phyloP scores from a whole-genome alignment of 2,888 invertebrate genomes.

The Parascotia fuliginaria region DNA sequence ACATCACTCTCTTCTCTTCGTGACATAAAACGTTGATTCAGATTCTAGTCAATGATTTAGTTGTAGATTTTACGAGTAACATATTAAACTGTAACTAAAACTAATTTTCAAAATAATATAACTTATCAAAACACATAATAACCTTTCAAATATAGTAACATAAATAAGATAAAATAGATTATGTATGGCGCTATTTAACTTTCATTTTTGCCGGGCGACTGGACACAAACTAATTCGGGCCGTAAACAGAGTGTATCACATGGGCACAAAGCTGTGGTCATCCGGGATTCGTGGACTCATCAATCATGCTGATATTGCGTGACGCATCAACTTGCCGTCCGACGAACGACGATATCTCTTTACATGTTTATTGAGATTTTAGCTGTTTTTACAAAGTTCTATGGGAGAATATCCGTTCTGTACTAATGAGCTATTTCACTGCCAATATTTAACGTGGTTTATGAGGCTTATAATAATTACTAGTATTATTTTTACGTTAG shows the following conservation, averaged over 20 bases:
- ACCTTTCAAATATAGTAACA: neutral
- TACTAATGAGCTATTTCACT: constrained; percentile 10
- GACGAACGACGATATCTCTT: constrained; percentile 56
- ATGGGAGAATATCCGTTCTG: neutral
- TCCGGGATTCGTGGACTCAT: constrained; percentile 56
- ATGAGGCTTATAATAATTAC: no score
- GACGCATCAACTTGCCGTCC: constrained; percentile 67
- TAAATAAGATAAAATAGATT: constrained; percentile 21
- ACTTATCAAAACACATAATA: neutral
- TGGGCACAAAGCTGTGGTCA: constrained; percentile 49
- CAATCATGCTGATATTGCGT: constrained; percentile 79
- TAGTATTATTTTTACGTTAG: no score
- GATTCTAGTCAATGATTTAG: no score
- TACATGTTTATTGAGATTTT: constrained; percentile 51
- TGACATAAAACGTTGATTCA: no score
- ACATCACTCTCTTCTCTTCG: no score
- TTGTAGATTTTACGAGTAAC: no score
- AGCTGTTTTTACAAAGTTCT: constrained; percentile 18
- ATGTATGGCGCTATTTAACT: constrained; percentile 30
- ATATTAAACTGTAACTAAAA: no score
- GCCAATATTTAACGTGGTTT: no score
- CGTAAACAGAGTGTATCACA: constrained; percentile 43
- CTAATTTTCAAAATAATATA: no score
- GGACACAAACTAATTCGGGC: constrained; percentile 40
- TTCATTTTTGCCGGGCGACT: constrained; percentile 39